Conservation (phyloP, 2,113 vertebrate species). For the Pardalotus punctatus region DNA sequence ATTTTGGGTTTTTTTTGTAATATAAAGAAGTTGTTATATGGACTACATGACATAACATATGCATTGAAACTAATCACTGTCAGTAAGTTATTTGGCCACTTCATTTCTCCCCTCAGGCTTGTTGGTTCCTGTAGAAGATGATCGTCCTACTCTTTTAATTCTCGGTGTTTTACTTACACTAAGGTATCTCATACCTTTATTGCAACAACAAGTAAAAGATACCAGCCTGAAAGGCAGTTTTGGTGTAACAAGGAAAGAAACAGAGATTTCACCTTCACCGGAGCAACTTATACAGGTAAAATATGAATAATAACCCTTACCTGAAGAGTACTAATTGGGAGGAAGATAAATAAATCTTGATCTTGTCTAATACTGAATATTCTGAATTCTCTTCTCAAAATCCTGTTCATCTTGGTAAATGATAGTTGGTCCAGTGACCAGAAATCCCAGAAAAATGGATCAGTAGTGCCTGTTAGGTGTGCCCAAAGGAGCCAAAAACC, state of each 20-base stretch:
- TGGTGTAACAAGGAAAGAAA: conserved; percentile 91
- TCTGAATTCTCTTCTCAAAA: background rate
- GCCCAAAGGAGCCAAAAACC: background rate
- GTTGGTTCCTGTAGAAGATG: conserved; percentile 86
- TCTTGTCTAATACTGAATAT: background rate
- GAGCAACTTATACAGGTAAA: conserved; percentile 92
- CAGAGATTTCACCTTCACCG: conserved; percentile 88
- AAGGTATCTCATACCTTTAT: conserved; percentile 90
- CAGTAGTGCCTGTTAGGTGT: background rate
- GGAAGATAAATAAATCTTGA: background rate
- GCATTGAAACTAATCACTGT: background rate
- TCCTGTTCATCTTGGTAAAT: background rate
- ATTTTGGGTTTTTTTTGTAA: background rate
- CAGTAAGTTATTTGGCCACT: background rate
- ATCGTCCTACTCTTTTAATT: conserved; percentile 85
- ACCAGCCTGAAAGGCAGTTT: conserved; percentile 97
- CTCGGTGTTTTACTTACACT: conserved; percentile 91
- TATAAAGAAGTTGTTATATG: background rate
- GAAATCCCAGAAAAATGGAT: background rate
- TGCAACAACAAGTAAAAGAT: conserved; percentile 94
- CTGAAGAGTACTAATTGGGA: background rate
- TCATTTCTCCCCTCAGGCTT: conserved; percentile 73
- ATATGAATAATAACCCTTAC: background rate
- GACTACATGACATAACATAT: background rate
- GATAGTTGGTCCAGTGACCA: background rate